Evolutionary conservation across 2,888 invertebrate genomes (phyloP).

Genomic region (Hirtodrosophila cameraria): DNA sequence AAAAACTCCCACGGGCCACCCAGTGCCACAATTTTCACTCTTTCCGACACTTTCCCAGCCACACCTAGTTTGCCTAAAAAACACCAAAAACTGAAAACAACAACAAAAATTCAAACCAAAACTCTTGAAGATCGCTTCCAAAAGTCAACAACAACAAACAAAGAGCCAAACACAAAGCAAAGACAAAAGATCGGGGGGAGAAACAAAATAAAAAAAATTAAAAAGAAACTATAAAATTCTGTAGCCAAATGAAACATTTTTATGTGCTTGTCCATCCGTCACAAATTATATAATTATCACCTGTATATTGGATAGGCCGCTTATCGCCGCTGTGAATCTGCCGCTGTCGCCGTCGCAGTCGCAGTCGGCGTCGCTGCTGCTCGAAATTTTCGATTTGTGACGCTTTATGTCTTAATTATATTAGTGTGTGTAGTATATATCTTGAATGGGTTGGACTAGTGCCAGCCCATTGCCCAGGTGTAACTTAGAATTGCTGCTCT

Average conservation of each 20-base stretch:
- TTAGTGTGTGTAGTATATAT: constrained; percentile 29
- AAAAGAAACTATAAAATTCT: constrained; percentile 72
- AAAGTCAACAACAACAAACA: constrained; percentile 42
- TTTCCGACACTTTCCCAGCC: constrained; percentile 69
- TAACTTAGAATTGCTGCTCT: constrained; percentile 4
- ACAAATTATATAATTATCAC: constrained; percentile 83
- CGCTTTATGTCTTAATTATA: constrained; percentile 81
- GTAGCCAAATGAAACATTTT: constrained; percentile 73
- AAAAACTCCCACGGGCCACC: constrained; percentile 75
- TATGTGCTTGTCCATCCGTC: constrained; percentile 81
- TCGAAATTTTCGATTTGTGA: constrained; percentile 82
- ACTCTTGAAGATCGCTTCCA: too few species aligned
- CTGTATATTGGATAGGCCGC: constrained; percentile 79
- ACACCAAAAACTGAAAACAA: constrained; percentile 18
- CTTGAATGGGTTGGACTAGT: constrained; percentile 48
- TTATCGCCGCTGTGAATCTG: constrained; percentile 79
- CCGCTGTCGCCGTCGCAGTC: constrained; percentile 31
- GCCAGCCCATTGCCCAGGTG: constrained; percentile 33
- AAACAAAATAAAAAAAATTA: constrained; percentile 2
- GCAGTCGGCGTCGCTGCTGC: constrained; percentile 42
- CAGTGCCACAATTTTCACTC: constrained; percentile 76
- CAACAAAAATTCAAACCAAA: constrained; percentile 22
- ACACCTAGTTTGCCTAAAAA: constrained; percentile 50
- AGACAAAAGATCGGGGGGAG: constrained; percentile 52
- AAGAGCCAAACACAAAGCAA: constrained; percentile 55